These are phyloP conservation scores for Saccopteryx leptura DNA, from an alignment of 2,113 vertebrate species.

Conservation along the genomic window DNA sequence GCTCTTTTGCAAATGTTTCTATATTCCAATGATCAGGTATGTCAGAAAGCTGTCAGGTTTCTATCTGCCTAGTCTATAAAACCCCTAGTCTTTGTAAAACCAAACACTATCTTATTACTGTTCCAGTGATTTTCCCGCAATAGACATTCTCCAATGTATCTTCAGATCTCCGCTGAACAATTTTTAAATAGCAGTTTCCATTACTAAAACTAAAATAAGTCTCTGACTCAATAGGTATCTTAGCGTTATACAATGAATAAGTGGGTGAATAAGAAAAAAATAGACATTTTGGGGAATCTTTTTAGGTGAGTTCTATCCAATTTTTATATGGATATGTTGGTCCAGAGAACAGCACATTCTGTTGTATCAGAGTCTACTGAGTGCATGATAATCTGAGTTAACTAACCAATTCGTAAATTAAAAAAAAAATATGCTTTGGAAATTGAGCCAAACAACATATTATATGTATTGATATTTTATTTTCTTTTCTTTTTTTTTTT, in stretches of 20 bases:
- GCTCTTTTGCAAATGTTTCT: not conserved
- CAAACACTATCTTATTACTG: not conserved
- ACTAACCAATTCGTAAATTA: not conserved
- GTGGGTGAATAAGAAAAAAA: not conserved
- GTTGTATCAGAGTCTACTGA: not conserved
- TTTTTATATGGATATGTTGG: not conserved
- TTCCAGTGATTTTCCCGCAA: not conserved
- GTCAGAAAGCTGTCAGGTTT: not conserved
- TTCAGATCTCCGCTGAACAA: not conserved
- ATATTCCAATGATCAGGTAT: not conserved
- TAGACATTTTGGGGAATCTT: not conserved
- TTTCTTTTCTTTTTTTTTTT: not conserved
- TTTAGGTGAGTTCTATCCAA: not conserved
- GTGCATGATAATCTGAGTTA: not conserved
- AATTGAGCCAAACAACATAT: not conserved
- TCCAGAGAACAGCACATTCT: not conserved
- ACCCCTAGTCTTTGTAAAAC: not conserved
- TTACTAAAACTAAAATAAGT: slow-evolving; percentile 31
- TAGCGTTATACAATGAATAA: not conserved
- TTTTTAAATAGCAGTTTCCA: slow-evolving; percentile 23
- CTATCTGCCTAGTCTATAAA: not conserved
- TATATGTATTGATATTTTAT: not conserved
- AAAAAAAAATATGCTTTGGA: not conserved
- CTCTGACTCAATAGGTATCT: not conserved
- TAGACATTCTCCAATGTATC: not conserved